Evolutionary conservation across 2,888 invertebrate genomes (phyloP).

Genomic region (Pristionchus japonicus): DNA sequence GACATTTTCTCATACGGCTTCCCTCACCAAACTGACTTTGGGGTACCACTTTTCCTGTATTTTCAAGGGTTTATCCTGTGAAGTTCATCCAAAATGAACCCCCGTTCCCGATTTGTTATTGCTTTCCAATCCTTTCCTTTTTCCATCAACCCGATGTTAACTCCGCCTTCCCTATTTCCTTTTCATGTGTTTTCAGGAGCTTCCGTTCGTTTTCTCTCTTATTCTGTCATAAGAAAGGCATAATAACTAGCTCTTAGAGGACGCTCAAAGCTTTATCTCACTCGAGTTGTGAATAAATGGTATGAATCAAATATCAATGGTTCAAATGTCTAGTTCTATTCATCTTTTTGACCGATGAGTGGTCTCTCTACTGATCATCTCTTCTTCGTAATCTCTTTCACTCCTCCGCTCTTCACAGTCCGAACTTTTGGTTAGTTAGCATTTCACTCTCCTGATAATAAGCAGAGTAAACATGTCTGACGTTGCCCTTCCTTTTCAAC

Average conservation of each 20-base stretch:
- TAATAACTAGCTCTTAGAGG: constrained; percentile 16
- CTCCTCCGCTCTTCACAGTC: not conserved
- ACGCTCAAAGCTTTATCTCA: not conserved
- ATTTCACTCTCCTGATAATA: constrained; percentile 15
- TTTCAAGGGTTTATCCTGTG: not conserved
- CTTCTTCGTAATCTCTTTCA: not conserved
- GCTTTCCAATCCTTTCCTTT: not conserved
- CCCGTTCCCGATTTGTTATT: not conserved
- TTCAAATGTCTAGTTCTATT: not conserved
- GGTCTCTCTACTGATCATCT: not conserved
- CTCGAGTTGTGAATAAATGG: not conserved
- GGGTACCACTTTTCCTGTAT: not conserved
- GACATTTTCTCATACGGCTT: constrained; percentile 14
- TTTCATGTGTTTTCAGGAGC: constrained; percentile 26
- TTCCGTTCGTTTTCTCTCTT: not conserved
- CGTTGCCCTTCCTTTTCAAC: not conserved
- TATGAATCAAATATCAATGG: not conserved
- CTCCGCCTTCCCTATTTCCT: constrained; percentile 11
- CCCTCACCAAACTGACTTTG: not conserved
- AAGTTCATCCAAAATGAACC: constrained; percentile 1
- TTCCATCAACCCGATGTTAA: constrained; percentile 30
- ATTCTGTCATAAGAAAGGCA: constrained; percentile 5
- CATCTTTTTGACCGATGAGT: not conserved
- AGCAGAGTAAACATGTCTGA: not conserved
- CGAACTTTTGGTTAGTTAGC: not conserved